phyloP scores from a whole-genome alignment of 2,888 invertebrate genomes.

The Leptinotarsa tumamoca region DNA sequence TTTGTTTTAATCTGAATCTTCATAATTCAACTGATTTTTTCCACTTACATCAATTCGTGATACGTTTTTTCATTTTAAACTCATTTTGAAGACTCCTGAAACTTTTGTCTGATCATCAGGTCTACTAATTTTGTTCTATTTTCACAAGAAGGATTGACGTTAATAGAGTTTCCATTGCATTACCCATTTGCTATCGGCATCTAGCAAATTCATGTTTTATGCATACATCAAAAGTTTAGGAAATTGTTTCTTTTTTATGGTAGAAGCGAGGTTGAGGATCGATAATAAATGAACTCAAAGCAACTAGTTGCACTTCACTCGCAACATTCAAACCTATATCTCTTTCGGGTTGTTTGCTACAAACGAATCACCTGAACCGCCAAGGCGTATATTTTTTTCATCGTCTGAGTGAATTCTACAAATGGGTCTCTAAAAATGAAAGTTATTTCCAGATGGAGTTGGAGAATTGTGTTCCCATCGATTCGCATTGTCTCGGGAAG shows the following conservation, averaged over 20 bases:
- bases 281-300: not conserved
- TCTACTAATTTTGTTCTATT: not conserved
- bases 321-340: not conserved
- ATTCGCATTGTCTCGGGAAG: not conserved
- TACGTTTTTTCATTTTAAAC: too few relatives aligned
- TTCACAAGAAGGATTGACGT: not conserved
- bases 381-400: not conserved
- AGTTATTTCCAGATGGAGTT: not conserved
- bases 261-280: not conserved
- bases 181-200: not conserved
- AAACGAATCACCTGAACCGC: conserved; percentile 3
- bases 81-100: not conserved
- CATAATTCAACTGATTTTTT: too few relatives aligned
- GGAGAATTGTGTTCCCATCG: not conserved
- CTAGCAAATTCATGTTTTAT: conserved; percentile 4
- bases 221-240: conserved; percentile 5
- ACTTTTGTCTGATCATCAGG: not conserved
- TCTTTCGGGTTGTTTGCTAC: not conserved
- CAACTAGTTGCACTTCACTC: not conserved
- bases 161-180: not conserved
- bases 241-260: conserved; percentile 4
- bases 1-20: too few relatives aligned
- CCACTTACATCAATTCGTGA: too few relatives aligned
- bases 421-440: not conserved
- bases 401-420: conserved; percentile 5